phyloP scores from a whole-genome alignment of 1,140 invertebrate genomes.

The Caenorhabditis brenneri region DNA sequence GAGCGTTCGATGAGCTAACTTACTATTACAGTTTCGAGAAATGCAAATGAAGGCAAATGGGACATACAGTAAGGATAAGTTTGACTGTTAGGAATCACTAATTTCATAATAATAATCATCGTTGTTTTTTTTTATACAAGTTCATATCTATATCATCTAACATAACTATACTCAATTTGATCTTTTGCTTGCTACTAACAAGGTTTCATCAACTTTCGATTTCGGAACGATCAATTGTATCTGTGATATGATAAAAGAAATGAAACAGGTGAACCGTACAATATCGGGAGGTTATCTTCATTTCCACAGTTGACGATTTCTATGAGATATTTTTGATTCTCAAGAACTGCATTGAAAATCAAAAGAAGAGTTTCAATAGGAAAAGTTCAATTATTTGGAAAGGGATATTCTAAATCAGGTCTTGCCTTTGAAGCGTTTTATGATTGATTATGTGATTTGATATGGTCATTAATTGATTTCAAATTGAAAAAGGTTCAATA shows the following conservation, averaged over 20 bases:
- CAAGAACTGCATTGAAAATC: conserved; percentile 7
- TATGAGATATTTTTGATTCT: conserved; percentile 17
- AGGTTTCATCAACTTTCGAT: conserved; percentile 22
- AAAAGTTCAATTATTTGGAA: no score
- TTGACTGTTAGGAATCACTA: background rate
- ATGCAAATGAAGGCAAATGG: conserved; percentile 4
- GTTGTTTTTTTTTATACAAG: no score
- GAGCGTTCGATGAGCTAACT: no score
- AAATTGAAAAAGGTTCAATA: no score
- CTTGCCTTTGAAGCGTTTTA: no score
- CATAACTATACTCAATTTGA: no score
- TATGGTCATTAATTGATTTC: no score
- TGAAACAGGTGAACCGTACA: background rate
- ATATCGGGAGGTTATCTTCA: background rate
- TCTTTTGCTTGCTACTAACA: conserved; percentile 36
- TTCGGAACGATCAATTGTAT: conserved; percentile 42
- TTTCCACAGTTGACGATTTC: background rate
- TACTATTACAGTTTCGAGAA: background rate
- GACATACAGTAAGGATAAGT: background rate
- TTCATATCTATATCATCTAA: no score
- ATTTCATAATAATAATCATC: no score
- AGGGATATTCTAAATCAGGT: no score
- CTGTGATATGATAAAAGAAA: conserved; percentile 32
- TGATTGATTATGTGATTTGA: no score
- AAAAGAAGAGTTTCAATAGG: no score